phyloP scores from a whole-genome alignment of 1,140 invertebrate species.

The Gerris buenoi region DNA sequence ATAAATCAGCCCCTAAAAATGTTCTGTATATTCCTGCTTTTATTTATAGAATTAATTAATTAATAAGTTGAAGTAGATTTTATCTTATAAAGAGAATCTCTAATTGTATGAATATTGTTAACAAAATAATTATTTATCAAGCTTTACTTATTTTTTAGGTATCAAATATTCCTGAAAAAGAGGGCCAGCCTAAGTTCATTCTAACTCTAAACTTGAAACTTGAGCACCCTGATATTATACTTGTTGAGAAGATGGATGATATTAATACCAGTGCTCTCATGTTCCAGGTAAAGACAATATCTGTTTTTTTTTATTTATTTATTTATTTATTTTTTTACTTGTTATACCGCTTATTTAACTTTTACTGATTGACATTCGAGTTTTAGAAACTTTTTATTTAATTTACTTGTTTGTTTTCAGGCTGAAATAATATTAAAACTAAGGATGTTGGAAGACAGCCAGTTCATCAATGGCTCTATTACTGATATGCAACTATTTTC shows the following conservation, averaged over 20 bases:
- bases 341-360: conserved; percentile 1
- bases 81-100: no score
- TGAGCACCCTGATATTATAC: conserved; percentile 82
- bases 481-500: conserved; percentile 60
- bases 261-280: conserved; percentile 76
- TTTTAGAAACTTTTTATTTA: conserved; percentile 3
- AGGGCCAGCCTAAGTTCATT: no score
- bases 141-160: no score
- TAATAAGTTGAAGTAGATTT: no score
- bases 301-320: no score
- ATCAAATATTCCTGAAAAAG: no score
- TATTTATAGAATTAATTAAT: no score
- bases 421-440: conserved; percentile 37
- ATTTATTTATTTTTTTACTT: no score
- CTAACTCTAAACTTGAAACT: conserved; percentile 61
- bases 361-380: not conserved
- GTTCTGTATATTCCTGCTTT: no score
- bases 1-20: no score
- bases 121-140: no score
- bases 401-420: conserved; percentile 10
- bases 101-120: no score
- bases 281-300: conserved; percentile 77
- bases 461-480: conserved; percentile 50
- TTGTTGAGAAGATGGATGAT: conserved; percentile 79
- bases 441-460: conserved; percentile 36